phyloP scores from a whole-genome alignment of 2,888 invertebrate genomes.

The Temnothorax ravouxi region DNA sequence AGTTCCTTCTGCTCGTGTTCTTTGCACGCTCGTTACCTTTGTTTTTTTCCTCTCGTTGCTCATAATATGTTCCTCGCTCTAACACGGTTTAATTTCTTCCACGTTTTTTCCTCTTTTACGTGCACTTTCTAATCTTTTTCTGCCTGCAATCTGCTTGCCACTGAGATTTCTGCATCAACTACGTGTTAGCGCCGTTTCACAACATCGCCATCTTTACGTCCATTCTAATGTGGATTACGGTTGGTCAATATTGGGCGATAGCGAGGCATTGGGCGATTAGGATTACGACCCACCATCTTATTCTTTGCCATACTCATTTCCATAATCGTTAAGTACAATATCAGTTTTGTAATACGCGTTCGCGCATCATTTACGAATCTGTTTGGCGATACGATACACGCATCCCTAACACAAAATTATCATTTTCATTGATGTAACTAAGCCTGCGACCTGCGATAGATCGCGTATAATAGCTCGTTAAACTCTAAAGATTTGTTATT shows the following conservation, averaged over 20 bases:
- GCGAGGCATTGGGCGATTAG: neutral
- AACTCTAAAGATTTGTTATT: neutral
- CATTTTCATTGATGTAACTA: neutral
- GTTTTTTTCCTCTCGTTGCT: neutral
- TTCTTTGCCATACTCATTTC: constrained; percentile 17
- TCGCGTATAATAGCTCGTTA: neutral
- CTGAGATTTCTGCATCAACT: constrained; percentile 46
- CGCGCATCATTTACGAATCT: neutral
- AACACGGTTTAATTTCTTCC: constrained; percentile 25
- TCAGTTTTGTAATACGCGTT: constrained; percentile 27
- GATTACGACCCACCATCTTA: constrained; percentile 18
- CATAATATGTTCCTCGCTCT: neutral
- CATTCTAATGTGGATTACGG: constrained; percentile 67
- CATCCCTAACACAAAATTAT: constrained; percentile 10
- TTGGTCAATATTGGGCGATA: constrained; percentile 57
- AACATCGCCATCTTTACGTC: constrained; percentile 58
- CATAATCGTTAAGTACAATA: neutral
- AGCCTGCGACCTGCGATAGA: neutral
- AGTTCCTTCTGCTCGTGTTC: neutral
- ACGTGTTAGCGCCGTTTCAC: constrained; percentile 67
- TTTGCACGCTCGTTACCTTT: constrained; percentile 15
- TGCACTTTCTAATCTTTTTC: constrained; percentile 42
- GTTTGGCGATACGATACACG: neutral
- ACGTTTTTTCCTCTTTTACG: constrained; percentile 5
- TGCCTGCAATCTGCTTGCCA: neutral